A percentile compares a stretch with the other conserved stretches of the same genome.
Conservation (phyloP, 2,797 vertebrate species). For the Erethizon dorsatum region DNA sequence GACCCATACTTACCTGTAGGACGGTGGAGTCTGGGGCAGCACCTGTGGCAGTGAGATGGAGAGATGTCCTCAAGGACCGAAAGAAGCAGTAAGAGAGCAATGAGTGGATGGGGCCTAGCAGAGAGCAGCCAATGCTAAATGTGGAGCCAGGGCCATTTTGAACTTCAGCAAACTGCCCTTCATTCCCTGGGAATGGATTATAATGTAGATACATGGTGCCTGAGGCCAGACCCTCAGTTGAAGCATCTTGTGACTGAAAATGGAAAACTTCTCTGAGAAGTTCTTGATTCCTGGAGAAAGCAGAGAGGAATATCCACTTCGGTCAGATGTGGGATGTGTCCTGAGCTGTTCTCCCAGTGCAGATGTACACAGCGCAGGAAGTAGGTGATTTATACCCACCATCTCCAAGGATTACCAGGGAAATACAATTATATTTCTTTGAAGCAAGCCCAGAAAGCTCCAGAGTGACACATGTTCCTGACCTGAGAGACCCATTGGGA, state of each 20-base stretch:
- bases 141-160: neutral
- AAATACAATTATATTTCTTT: neutral
- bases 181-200: neutral
- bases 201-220: neutral
- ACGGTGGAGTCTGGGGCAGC: neutral
- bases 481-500: neutral
- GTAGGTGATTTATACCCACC: neutral
- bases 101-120: neutral
- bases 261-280: neutral
- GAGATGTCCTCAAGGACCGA: neutral
- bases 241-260: neutral
- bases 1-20: too few relatives aligned
- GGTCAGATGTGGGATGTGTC: neutral
- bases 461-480: neutral
- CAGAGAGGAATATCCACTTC: neutral
- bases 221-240: neutral
- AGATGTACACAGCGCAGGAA: neutral
- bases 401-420: neutral
- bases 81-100: too few relatives aligned
- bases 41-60: neutral
- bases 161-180: too few relatives aligned
- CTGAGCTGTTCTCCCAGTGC: too few relatives aligned
- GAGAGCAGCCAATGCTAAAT: neutral
- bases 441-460: neutral
- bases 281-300: neutral